Evolutionary conservation across 92 coral and sea anemone species (phyloP).

Genomic region (Desmophyllum pertusum): DNA sequence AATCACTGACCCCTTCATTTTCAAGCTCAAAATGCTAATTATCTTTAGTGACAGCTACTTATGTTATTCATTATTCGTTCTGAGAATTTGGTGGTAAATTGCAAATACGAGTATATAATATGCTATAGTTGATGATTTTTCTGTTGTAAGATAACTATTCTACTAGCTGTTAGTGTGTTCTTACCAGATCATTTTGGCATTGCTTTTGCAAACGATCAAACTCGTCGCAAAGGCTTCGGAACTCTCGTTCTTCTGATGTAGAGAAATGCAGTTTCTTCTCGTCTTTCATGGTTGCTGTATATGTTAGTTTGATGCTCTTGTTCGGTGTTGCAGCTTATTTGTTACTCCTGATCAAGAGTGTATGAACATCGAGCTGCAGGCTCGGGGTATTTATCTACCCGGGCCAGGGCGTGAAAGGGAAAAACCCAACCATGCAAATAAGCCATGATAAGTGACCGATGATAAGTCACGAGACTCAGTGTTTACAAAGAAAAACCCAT

Average conservation of each 20-base stretch:
- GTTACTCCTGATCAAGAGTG: not conserved
- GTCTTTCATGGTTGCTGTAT: slow-evolving; percentile 24
- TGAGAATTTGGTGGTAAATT: no score
- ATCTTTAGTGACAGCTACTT: no score
- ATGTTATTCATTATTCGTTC: no score
- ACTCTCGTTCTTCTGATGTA: not conserved
- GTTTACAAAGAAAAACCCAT: not conserved
- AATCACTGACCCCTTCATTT: no score
- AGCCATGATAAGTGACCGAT: not conserved
- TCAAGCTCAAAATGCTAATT: no score
- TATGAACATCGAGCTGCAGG: not conserved
- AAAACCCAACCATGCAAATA: slow-evolving; percentile 8
- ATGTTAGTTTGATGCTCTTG: not conserved
- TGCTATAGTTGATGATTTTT: no score
- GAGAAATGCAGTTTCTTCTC: not conserved
- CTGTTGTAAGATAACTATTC: no score
- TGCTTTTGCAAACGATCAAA: slow-evolving; percentile 7
- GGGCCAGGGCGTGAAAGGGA: slow-evolving; percentile 5
- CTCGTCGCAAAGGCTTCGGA: not conserved
- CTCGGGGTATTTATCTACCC: not conserved
- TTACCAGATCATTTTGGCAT: not conserved
- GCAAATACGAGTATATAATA: no score
- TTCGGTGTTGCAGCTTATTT: not conserved
- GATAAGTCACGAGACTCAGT: not conserved
- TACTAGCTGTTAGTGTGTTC: no score